Evolutionary conservation across 2,888 invertebrate species (phyloP), one percentile per base, ranked within the genome.

Genomic region (Pheosia gnoma): DNA sequence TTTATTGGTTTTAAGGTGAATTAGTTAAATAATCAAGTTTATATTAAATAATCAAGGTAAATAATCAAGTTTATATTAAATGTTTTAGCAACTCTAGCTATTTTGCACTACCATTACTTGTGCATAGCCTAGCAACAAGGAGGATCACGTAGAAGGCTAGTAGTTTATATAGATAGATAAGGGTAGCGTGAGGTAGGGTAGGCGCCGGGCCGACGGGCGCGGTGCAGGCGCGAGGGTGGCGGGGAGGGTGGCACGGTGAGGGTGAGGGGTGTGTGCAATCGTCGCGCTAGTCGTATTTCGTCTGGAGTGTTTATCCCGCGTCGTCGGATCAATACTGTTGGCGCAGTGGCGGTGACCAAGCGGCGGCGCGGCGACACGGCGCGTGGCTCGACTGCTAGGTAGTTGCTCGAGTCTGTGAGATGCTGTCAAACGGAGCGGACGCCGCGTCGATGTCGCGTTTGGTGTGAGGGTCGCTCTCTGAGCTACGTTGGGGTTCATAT

Each of bases 291-390:
- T 89, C 89, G 92, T 93, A 93, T 92, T 92, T 90, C 91, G 94
- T 93, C 92, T 93, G 92, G 93, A 92, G 90, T 90, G 91, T 91
- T 91, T 90, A 91, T 93, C 91, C 93, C 93, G 91, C 89, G 91
- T 85, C 88, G 93, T 78, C 87, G 89, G 93, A 93, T 93, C 93
- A 90, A 94, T 93, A 93, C 91, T 80, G 90, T 87, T 93, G 93
- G 93, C 93, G 93, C 92, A 94, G 91, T 93, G 92, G 87, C 92
- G 92, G 88, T 87, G 87, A 85, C 86, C 88, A 85, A 88, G 85
- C 87, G 86, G 85, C 87, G 91, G 88, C 91, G 91, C 91, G 91
- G 88, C 88, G 87, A 85, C 82, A 86, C 92, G 91, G 91, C 91
- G 88, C 87, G 87, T 81, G 85, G 81, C 84, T 81, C 67, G 73